phyloP scores from a whole-genome alignment of 2,888 invertebrate species.

The Blastobasis adustella region DNA sequence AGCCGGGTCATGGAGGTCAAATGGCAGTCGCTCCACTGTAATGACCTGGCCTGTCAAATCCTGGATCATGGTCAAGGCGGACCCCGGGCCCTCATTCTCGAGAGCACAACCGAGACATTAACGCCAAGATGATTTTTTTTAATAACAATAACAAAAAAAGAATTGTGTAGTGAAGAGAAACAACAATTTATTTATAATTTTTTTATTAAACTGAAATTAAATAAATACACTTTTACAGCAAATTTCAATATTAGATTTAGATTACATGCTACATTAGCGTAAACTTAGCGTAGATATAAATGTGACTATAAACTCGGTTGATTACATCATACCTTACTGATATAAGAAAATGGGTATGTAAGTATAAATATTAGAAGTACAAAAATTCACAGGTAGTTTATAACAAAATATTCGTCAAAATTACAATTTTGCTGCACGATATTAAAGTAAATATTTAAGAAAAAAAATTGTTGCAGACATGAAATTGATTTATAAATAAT shows the following conservation, averaged over 20 bases:
- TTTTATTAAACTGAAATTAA: conserved; percentile 65
- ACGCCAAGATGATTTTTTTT: too few species aligned
- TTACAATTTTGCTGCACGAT: background rate
- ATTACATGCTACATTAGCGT: conserved; percentile 44
- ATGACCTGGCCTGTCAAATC: too few species aligned
- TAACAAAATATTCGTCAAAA: background rate
- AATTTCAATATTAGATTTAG: conserved; percentile 52
- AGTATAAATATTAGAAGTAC: background rate
- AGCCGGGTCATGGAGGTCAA: too few species aligned
- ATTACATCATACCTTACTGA: background rate
- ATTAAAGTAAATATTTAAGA: background rate
- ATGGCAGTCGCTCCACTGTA: too few species aligned
- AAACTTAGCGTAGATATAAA: conserved; percentile 53
- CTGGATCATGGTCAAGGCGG: too few species aligned
- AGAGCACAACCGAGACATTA: too few species aligned
- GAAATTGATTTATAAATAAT: background rate
- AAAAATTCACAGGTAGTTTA: background rate
- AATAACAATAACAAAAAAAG: too few species aligned
- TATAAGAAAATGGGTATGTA: background rate
- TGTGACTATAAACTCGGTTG: conserved; percentile 59
- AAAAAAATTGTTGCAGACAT: background rate
- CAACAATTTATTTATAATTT: conserved; percentile 36
- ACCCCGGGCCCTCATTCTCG: too few species aligned
- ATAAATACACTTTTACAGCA: conserved; percentile 67
- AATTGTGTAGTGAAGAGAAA: conserved; percentile 33